Evolutionary conservation across 2,888 invertebrate species (phyloP).

Genomic region (Drosophila nigricruria): DNA sequence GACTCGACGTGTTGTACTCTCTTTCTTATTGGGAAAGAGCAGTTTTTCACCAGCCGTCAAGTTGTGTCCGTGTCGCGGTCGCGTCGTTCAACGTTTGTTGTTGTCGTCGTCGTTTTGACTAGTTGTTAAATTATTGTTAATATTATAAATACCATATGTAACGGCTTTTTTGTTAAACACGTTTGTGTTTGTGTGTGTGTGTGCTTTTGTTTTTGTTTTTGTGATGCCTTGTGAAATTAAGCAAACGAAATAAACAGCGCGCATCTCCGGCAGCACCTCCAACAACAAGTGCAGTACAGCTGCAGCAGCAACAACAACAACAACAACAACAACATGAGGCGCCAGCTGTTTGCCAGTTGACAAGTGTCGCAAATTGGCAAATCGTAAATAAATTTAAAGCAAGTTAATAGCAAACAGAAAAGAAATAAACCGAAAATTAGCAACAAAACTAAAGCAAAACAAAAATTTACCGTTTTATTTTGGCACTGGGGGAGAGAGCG

Average conservation of each 20-base stretch:
- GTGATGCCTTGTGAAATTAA: conserved; percentile 29
- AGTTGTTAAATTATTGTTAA: conserved; percentile 52
- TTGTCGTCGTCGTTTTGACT: conserved; percentile 42
- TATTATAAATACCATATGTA: conserved; percentile 19
- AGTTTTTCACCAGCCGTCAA: conserved; percentile 70
- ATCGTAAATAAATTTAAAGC: conserved; percentile 32
- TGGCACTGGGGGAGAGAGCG: conserved; percentile 2
- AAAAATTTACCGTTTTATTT: conserved; percentile 41
- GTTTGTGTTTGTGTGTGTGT: conserved; percentile 15
- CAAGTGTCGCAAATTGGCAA: conserved; percentile 28
- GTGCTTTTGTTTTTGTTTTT: conserved; percentile 25
- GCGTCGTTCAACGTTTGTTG: conserved; percentile 50
- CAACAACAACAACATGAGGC: conserved; percentile 51
- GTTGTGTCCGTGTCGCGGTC: conserved; percentile 65
- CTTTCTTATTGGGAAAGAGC: conserved; percentile 70
- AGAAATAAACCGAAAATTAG: background rate
- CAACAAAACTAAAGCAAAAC: conserved; percentile 16
- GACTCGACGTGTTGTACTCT: conserved; percentile 53
- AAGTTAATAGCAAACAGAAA: conserved; percentile 21
- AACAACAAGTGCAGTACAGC: conserved; percentile 48
- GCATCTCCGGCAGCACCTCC: conserved; percentile 30
- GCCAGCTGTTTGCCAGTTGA: conserved; percentile 70
- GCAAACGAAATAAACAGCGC: conserved; percentile 21
- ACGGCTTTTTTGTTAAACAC: conserved; percentile 19
- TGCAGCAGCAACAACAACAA: conserved; percentile 34